These are phyloP conservation scores for Gortyna flavago DNA, from an alignment of 2,888 invertebrate genomes.

Conservation along the genomic window DNA sequence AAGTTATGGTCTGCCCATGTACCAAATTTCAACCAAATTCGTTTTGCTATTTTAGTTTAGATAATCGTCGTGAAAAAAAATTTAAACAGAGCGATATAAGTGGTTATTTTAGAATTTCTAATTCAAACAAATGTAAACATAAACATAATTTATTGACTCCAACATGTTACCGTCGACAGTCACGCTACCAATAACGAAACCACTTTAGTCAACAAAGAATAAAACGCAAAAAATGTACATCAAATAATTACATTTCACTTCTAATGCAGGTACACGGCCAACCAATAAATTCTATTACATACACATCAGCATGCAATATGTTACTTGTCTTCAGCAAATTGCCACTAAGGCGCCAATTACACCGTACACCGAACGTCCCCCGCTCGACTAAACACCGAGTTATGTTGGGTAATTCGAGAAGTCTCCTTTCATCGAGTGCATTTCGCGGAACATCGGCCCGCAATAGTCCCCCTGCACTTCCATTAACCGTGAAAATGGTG, in stretches of 20 bases:
- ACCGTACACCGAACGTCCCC: conserved; percentile 69
- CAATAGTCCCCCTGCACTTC: conserved; percentile 73
- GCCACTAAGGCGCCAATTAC: conserved; percentile 80
- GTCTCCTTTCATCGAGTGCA: conserved; percentile 77
- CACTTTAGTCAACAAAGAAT: conserved; percentile 32
- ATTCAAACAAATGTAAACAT: conserved; percentile 14
- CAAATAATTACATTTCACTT: conserved; percentile 46
- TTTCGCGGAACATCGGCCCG: conserved; percentile 73
- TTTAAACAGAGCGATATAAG: neutral
- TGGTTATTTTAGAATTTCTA: conserved; percentile 1
- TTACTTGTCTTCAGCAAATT: conserved; percentile 72
- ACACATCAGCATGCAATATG: conserved; percentile 65
- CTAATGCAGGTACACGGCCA: conserved; percentile 51
- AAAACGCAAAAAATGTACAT: neutral
- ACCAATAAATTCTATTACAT: conserved; percentile 61
- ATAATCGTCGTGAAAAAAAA: neutral
- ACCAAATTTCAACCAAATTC: neutral
- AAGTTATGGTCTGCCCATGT: neutral
- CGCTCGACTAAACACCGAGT: conserved; percentile 76
- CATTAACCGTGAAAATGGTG: conserved; percentile 73
- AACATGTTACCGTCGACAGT: conserved; percentile 10
- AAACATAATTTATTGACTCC: conserved; percentile 19
- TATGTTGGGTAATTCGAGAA: conserved; percentile 75
- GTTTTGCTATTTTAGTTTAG: neutral
- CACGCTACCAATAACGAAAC: conserved; percentile 21